Base-by-base conservation (phyloP, 2,113 vertebrate genomes). In the Machaerirhynchus nigripectus region DNA sequence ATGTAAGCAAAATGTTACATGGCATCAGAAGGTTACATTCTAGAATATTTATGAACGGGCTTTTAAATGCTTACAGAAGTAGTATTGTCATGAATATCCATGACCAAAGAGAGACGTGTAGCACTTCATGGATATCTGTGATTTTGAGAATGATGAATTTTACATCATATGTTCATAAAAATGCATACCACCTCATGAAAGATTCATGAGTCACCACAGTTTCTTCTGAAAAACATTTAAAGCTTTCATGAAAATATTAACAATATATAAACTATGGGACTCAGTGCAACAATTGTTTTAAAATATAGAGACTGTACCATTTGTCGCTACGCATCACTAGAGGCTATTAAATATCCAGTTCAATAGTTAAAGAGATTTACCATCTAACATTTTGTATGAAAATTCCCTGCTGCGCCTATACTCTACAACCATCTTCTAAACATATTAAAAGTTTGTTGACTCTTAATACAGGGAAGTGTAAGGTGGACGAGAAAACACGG, bases 211-310 rank as follows among this genome's bases (percentile, higher is more conserved):
- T 59, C 59, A 88, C 85, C 63, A 74, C 55, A 86, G 59, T 86
- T 93, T 95, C 67, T 93, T 93, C 82, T 77, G 87, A 88, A 91
- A 95, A 96, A 77, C 70, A 85, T 73, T 90, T 93, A 96, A 96
- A 94, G 89, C 82, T 95, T 96, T 95, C 91, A 94, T 90, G 94
- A 93, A 96, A 96, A 96, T 90, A 94, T 96, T 96, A 96, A 96
- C 81, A 96, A 91, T 89, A 95, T 79, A 96, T 88, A 95, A 96
- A 96, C 89, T 88, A 91, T 33, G 79, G 71, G 70, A 83, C 78
- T 61, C 60, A 24, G 47, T 52, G 46, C 75, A 90, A 91, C 67
- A 87, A 91, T 92, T 85, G 84, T 88, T 96, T 90, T 90, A 90
- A 96, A 96, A 96, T 95, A 93, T 47, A 91, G 75, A 90, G 39